Evolutionary conservation across 64 coral and sea anemone genomes (phyloP).

Genomic region (Montipora cactus): DNA sequence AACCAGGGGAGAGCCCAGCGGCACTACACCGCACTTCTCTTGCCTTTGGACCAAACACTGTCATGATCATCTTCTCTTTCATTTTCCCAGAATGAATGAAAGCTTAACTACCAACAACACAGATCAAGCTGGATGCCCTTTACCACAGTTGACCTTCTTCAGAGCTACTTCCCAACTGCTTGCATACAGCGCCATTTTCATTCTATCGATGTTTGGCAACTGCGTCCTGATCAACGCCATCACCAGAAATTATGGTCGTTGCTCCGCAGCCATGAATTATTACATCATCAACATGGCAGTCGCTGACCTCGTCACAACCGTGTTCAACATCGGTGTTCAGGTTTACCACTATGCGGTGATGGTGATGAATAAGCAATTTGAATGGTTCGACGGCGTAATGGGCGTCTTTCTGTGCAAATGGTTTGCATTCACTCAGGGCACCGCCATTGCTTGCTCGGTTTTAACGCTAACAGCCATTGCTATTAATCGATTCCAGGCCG

Average conservation of each 20-base stretch:
- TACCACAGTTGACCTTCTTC: neutral
- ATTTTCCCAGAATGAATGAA: neutral
- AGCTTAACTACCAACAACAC: neutral
- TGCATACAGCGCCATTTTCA: constrained; percentile 6
- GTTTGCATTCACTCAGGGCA: constrained; percentile 79
- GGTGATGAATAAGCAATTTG: constrained; percentile 60
- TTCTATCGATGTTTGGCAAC: constrained; percentile 31
- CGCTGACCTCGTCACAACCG: constrained; percentile 88
- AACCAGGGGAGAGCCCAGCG: no score
- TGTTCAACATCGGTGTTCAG: constrained; percentile 83
- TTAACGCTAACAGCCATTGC: constrained; percentile 69
- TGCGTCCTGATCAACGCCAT: constrained; percentile 7
- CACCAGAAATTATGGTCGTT: constrained; percentile 10
- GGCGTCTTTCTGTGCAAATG: constrained; percentile 84
- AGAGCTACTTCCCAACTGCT: neutral
- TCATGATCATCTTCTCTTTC: neutral
- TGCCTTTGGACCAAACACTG: no score
- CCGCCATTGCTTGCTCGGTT: constrained; percentile 77
- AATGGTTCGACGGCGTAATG: constrained; percentile 65
- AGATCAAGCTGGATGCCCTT: neutral
- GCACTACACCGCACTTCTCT: no score
- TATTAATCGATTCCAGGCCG: constrained; percentile 70
- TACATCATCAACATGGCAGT: constrained; percentile 89
- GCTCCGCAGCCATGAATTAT: constrained; percentile 77
- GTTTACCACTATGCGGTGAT: constrained; percentile 66